Evolutionary conservation across 1,140 invertebrate species (phyloP), one percentile per base, ranked within the genome.

Genomic region (Drosophila saltans): DNA sequence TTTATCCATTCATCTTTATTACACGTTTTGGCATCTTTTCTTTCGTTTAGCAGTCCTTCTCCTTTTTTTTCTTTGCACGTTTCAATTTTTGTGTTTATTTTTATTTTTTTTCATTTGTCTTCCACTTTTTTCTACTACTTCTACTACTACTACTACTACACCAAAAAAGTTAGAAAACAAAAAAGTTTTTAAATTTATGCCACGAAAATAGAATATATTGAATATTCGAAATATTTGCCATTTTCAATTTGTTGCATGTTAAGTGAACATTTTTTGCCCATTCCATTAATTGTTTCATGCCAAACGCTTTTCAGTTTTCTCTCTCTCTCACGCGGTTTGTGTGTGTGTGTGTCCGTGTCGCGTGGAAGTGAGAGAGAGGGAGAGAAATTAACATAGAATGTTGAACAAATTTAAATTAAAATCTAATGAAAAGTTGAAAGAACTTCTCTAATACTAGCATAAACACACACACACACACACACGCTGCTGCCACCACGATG

Each of bases 21-120:
- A 36, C 6, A 36, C 33, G 33, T 9, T 26, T 52, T 52, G 41
- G 41, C 41, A 43, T 26, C 21, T 52, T 52, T 52, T 52, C 7
- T 26, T 52, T 10, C 8, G 21, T 52, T 52, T 52, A 24, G 45
- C 45, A 52, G 9, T 52, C 45, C 16, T 16, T 16, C 16, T 16
- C 16, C 16, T 16, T 16, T 16, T 79, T 66, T 45, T 33, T 80
- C 65, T 85, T 82, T 88, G 82, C 83, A 86, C 75, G 82, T 71
- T 62, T 86, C 62, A 10, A 26, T 26, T n/a, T 21, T 69, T 70
- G 72, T 81, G 41, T 73, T 39, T 70, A 66, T 64, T 69, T 48
- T 58, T 58, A 28, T 75, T 75, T 63, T 30, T 36, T 21, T 60
- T 76, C 21, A 24, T 52, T 52, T 52, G 2, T 10, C 16, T 24